Percentiles rank a stretch among this genome's conserved stretches.
Conservation (phyloP, 2,797 vertebrate species). For the Percopsis omiscomaycus region DNA sequence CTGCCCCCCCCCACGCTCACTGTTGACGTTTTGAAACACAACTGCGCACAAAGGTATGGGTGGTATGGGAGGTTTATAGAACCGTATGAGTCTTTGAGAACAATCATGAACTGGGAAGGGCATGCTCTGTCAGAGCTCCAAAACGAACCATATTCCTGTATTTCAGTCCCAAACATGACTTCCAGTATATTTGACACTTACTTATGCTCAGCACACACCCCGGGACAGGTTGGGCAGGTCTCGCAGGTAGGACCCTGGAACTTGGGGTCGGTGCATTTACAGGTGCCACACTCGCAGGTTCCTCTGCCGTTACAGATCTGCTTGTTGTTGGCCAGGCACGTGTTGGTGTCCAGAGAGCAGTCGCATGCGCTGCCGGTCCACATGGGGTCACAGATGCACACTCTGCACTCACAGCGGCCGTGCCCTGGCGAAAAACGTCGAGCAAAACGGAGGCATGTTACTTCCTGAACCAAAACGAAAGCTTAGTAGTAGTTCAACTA, state of each 20-base stretch:
- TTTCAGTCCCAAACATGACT: background rate
- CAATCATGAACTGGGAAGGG: too few species aligned
- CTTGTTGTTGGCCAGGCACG: slow-evolving; percentile 86
- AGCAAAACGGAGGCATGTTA: background rate
- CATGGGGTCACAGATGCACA: slow-evolving; percentile 87
- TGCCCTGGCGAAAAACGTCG: slow-evolving; percentile 78
- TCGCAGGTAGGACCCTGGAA: slow-evolving; percentile 97
- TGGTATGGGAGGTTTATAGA: too few species aligned
- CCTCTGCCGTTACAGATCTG: slow-evolving; percentile 94
- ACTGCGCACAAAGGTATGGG: too few species aligned
- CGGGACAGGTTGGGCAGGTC: slow-evolving; percentile 92
- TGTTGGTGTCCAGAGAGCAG: slow-evolving; percentile 85
- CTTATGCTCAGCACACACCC: slow-evolving; percentile 93
- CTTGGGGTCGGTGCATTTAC: slow-evolving; percentile 91
- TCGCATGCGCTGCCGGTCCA: slow-evolving; percentile 92
- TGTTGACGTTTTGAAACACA: too few species aligned
- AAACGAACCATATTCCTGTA: too few species aligned
- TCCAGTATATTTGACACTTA: slow-evolving; percentile 64
- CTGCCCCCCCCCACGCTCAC: too few species aligned
- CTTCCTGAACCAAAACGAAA: background rate
- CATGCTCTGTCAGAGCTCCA: too few species aligned
- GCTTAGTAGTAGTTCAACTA: background rate
- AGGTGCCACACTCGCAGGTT: slow-evolving; percentile 85
- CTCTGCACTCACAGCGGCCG: slow-evolving; percentile 87
- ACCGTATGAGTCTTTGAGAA: too few species aligned